Evolutionary conservation across 2,888 invertebrate genomes (phyloP), one percentile per base, ranked within the genome.

Genomic region (Agonopterix arenella): DNA sequence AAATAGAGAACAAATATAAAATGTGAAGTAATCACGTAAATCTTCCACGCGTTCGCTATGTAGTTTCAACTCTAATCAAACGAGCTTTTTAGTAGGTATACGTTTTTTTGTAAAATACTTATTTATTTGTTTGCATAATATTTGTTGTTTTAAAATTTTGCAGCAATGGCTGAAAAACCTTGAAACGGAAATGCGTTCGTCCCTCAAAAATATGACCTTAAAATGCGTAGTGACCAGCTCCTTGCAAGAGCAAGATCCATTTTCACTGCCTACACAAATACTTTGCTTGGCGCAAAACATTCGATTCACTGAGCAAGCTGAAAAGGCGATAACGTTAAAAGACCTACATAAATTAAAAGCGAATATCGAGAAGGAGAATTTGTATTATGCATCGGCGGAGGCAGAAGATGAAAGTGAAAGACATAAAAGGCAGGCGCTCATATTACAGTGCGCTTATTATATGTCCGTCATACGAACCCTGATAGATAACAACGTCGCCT

Each of bases 371-470:
- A 89, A 89, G 44, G 90, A 91, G 61, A 82, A 90, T 58, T 70
- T 77, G 0, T 80, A 80, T 57, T 92, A 90, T 53, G 80, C 89
- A 51, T 80, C 88, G 4, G 74, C 90, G 9, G 91, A 91, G 59
- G 82, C 78, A n/a, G 85, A 83, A 43, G 88, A 91, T 58, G 85
- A 90, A 57, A 90, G 95, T 55, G 90, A 95, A 48, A 92, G 95
- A 68, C 89, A 96, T 48, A 99, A 99, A 85, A 90, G 98, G 57
- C 97, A 98, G 74, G 94, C 97, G 8, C 90, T 99, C 48, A 93
- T 99, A 62, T 89, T 99, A 64, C 99, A 99, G 73, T 94, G 97
- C 11, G 97, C 98, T 56, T 97, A 98, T 89, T 95, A 97, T 76
- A 93, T 96, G 54, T 91, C 93, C 51, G 93, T 98, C 18, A 92